Evolutionary conservation across 2,797 vertebrate species (phyloP).

Genomic region (Sebastes taczanowskii): DNA sequence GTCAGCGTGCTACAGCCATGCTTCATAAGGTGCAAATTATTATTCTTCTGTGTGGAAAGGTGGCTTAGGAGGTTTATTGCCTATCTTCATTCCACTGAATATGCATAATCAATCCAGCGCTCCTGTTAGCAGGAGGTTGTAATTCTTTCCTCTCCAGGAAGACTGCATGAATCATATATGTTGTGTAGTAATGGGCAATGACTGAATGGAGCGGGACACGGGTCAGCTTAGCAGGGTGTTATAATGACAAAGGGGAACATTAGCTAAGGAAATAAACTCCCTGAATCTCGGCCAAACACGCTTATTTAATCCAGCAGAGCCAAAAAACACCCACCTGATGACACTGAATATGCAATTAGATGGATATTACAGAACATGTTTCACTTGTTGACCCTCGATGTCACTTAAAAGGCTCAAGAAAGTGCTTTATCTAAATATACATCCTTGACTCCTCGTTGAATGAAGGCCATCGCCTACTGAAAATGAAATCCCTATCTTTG

Average conservation of each 20-base stretch:
- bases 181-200: conserved; percentile 61
- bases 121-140: conserved; percentile 61
- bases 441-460: conserved; percentile 41
- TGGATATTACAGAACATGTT: conserved; percentile 59
- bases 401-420: conserved; percentile 38
- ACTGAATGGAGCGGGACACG: conserved; percentile 70
- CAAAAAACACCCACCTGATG: conserved; percentile 75
- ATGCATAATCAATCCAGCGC: conserved; percentile 75
- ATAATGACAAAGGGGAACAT: conserved; percentile 80
- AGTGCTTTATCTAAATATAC: conserved; percentile 57
- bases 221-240: conserved; percentile 76
- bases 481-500: conserved; percentile 62
- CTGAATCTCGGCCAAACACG: conserved; percentile 69
- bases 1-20: conserved; percentile 16
- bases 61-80: conserved; percentile 68
- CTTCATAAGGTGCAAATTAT: conserved; percentile 60
- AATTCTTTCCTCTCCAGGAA: conserved; percentile 62
- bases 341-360: conserved; percentile 75
- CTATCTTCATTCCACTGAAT: conserved; percentile 69
- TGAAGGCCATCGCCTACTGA: conserved; percentile 54
- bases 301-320: conserved; percentile 72
- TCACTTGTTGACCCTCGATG: conserved; percentile 71
- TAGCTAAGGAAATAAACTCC: conserved; percentile 74
- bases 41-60: conserved; percentile 49
- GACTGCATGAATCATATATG: conserved; percentile 69